Base-by-base conservation (phyloP, 2,797 vertebrate genomes). In the Xenops minutus region DNA sequence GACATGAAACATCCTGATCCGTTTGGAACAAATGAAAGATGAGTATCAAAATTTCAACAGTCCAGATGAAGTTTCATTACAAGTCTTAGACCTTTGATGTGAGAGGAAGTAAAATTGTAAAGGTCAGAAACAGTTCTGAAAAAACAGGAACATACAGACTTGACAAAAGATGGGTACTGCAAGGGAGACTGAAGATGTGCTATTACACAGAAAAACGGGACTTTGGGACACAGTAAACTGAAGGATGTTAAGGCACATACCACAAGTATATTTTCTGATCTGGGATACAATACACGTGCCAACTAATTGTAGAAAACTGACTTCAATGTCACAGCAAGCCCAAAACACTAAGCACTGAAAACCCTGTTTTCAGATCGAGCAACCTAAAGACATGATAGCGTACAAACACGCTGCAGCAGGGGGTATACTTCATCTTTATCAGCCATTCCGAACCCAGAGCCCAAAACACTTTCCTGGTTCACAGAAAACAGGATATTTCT, bases 131-230 rank as follows among this genome's bases (percentile, higher is more conserved):
- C 12, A 39, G 66, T 24, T 90, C 85, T 43, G 27, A 59, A 41
- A 34, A 71, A 80, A 72, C 52, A 66, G 12, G 26, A 82, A 67
- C 34, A 22, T 16, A 21, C 3, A 55, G 32, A 76, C n/a, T 68
- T 83, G 10, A 52, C 11, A 41, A 22, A 68, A 87, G 63, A 83
- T 3, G 5, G 9, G n/a, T 52, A 77, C 24, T 62, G 54, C 46
- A 67, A 68, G 49, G 20, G n/a, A 84, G 27, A 56, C 0, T 29
- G 48, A 85, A 66, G 43, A 75, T 17, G 21, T 26, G 8, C 39
- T 74, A 18, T 19, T 37, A 41, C 5, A 2, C 54, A 66, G 58
- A 59, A 84, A 85, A 89, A 48, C 0, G 0, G 1, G 0, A 59
- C 23, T 88, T 94, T 27, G 27, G 12, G 64, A 64, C n/a, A 68